Evolutionary conservation across 2,888 invertebrate species (phyloP).

Genomic region (Platycheirus albimanus): DNA sequence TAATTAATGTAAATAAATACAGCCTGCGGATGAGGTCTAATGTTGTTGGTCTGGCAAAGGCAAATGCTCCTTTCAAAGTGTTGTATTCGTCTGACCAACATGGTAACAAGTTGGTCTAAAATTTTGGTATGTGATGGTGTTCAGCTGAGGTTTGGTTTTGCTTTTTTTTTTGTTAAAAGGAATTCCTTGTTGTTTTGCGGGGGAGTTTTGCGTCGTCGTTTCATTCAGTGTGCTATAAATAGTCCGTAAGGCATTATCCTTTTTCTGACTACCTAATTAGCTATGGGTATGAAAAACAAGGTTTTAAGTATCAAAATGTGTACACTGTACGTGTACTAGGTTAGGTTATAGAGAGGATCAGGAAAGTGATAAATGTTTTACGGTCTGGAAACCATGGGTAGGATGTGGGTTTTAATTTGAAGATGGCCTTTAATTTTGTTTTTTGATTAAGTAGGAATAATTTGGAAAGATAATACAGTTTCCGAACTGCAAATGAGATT

Average conservation of each 20-base stretch:
- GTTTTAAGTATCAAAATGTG: conserved; percentile 13
- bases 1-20: conserved; percentile 70
- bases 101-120: conserved; percentile 1
- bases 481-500: no score
- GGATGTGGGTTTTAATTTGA: neutral
- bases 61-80: neutral
- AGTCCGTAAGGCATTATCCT: conserved; percentile 13
- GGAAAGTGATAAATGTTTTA: conserved; percentile 8
- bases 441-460: no score
- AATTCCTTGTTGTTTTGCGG: conserved; percentile 3
- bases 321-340: neutral
- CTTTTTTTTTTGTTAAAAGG: conserved; percentile 6
- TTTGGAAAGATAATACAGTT: no score
- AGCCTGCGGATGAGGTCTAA: conserved; percentile 22
- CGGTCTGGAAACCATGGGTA: neutral
- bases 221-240: conserved; percentile 24
- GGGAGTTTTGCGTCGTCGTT: neutral
- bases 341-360: neutral
- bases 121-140: neutral
- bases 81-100: conserved; percentile 27
- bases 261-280: conserved; percentile 27
- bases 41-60: neutral
- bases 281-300: conserved; percentile 23
- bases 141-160: neutral
- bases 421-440: no score